phyloP scores from a whole-genome alignment of 1,140 invertebrate genomes.

The Drosophila seguyi region DNA sequence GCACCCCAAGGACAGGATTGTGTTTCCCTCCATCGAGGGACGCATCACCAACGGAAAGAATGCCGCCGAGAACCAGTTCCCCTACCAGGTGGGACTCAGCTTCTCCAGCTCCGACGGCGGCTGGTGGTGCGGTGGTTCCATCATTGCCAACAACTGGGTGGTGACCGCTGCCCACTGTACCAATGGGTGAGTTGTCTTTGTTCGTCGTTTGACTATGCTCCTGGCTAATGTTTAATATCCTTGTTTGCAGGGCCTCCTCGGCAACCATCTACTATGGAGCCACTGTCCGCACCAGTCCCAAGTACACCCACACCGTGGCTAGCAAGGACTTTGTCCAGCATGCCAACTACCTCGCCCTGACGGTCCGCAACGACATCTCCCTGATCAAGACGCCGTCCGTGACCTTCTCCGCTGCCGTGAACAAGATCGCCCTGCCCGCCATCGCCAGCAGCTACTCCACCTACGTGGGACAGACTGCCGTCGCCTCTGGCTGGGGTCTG shows the following conservation, averaged over 20 bases:
- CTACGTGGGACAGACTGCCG: constrained; percentile 32
- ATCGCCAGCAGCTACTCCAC: constrained; percentile 28
- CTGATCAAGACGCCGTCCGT: constrained; percentile 35
- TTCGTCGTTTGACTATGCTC: not conserved
- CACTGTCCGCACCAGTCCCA: constrained; percentile 43
- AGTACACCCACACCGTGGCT: constrained; percentile 41
- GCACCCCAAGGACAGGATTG: constrained; percentile 61
- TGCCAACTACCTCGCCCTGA: constrained; percentile 26
- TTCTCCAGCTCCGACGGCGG: constrained; percentile 70
- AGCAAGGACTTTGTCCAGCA: constrained; percentile 51
- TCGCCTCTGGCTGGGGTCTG: constrained; percentile 44
- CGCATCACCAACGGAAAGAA: constrained; percentile 75
- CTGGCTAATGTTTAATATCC: not conserved
- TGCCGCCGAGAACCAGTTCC: constrained; percentile 85
- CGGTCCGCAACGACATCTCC: constrained; percentile 43
- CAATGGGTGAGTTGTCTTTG: constrained; percentile 28
- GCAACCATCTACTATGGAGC: constrained; percentile 47
- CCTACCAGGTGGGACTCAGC: constrained; percentile 86
- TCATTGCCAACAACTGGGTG: constrained; percentile 86
- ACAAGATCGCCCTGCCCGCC: constrained; percentile 31
- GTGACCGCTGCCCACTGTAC: constrained; percentile 87
- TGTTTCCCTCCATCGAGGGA: constrained; percentile 44
- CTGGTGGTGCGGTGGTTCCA: constrained; percentile 87
- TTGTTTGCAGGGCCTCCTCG: constrained; percentile 13
- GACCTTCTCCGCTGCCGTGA: constrained; percentile 4